A percentile compares a stretch with the other conserved stretches of the same genome.
These are phyloP conservation scores for Saccostrea echinata DNA, from an alignment of 1,140 invertebrate genomes.

Conservation along the genomic window DNA sequence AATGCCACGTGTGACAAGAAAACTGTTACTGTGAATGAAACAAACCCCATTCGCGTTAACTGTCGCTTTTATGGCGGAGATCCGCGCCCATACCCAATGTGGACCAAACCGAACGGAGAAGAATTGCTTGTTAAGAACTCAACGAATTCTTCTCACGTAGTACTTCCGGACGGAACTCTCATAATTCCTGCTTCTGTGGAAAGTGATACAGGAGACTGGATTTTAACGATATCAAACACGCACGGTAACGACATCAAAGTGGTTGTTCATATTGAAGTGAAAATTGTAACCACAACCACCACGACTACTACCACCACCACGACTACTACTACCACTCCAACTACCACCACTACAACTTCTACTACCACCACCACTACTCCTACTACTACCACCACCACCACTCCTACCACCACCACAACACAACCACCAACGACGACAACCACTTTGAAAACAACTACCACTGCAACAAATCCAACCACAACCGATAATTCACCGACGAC, in stretches of 20 bases:
- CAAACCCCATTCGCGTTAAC: not conserved
- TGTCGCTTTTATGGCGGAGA: conserved; percentile 27
- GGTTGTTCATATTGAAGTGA: conserved; percentile 19
- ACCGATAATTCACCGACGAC: not conserved
- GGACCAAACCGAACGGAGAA: conserved; percentile 15
- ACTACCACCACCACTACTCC: not conserved
- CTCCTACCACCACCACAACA: conserved; percentile 6
- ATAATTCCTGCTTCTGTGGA: not conserved
- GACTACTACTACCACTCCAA: not conserved
- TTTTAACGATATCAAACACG: not conserved
- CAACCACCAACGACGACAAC: not conserved
- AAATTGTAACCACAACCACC: conserved; percentile 14
- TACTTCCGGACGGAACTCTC: not conserved
- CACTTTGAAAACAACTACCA: not conserved
- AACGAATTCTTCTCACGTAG: conserved; percentile 1
- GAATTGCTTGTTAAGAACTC: not conserved
- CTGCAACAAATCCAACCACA: not conserved
- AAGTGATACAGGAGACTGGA: conserved; percentile 14
- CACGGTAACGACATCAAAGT: conserved; percentile 17
- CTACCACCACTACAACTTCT: not conserved
- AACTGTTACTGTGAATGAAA: not conserved
- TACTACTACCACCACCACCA: not conserved
- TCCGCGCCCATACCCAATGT: not conserved
- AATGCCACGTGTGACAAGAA: not conserved
- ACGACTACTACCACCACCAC: not conserved